Percentiles rank a stretch among this genome's conserved stretches.
Conservation (phyloP, 2,113 vertebrate genomes). For the Menura novaehollandiae region DNA sequence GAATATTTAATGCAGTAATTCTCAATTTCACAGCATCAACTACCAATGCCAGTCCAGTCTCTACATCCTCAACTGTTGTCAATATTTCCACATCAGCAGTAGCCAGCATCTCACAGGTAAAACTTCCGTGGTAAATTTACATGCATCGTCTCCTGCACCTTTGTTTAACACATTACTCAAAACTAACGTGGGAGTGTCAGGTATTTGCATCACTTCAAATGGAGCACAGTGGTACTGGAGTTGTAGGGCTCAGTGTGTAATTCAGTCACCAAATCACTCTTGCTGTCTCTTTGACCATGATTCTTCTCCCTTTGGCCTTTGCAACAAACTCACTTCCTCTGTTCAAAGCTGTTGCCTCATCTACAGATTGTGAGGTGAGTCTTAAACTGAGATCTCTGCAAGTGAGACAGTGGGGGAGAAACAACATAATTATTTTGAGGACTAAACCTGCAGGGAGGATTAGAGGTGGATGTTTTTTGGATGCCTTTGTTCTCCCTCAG, state of each 20-base stretch:
- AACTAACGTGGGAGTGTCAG: background rate
- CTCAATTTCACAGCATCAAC: conserved; percentile 70
- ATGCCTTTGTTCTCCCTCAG: background rate
- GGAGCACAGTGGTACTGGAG: background rate
- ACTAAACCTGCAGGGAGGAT: background rate
- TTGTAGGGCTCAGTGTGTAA: background rate
- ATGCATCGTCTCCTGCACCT: background rate
- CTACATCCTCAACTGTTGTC: conserved; percentile 71
- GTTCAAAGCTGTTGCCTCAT: background rate
- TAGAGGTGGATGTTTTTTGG: background rate
- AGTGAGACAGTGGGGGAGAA: background rate
- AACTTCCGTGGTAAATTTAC: background rate
- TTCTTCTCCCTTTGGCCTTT: background rate
- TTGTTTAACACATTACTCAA: background rate
- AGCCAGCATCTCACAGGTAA: conserved; percentile 82
- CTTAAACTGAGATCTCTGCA: background rate
- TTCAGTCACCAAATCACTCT: background rate
- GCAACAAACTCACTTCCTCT: background rate
- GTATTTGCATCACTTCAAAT: background rate
- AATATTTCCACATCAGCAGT: conserved; percentile 75
- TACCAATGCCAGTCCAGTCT: conserved; percentile 75
- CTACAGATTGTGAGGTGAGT: background rate
- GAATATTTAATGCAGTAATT: conserved; percentile 10
- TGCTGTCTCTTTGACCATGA: background rate
- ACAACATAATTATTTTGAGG: background rate